These are phyloP conservation scores for Todus mexicanus DNA, from an alignment of 2,797 vertebrate genomes.

Conservation along the genomic window DNA sequence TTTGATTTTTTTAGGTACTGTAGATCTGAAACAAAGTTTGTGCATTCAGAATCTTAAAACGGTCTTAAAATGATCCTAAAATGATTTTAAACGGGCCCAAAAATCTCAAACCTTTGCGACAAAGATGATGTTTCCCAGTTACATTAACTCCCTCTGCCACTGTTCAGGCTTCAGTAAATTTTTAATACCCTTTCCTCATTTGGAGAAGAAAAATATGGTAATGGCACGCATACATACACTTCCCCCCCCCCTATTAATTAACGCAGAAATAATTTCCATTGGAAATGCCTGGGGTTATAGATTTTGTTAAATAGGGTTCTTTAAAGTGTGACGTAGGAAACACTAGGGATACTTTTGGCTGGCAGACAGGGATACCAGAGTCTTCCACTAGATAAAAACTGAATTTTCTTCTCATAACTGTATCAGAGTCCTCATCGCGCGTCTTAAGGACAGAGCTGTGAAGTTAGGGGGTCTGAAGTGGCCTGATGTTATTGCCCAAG, in stretches of 20 bases:
- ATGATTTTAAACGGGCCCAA: no score
- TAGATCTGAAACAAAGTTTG: neutral
- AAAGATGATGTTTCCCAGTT: neutral
- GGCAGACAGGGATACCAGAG: neutral
- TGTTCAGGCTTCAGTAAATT: neutral
- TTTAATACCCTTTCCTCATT: neutral
- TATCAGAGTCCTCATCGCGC: neutral
- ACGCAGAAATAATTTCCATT: neutral
- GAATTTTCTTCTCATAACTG: neutral
- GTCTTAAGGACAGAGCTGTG: neutral
- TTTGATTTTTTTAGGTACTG: neutral
- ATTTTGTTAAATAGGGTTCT: neutral
- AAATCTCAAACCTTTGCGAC: neutral
- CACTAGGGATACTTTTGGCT: neutral
- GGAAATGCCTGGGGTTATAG: neutral
- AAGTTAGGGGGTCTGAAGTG: neutral
- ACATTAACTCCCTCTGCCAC: neutral
- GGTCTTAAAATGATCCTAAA: neutral
- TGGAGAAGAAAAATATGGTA: neutral
- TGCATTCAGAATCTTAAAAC: neutral
- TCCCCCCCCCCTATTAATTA: neutral
- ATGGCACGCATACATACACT: neutral
- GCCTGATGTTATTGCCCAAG: neutral
- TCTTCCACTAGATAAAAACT: neutral
- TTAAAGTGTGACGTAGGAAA: neutral